Evolutionary conservation across 2,113 vertebrate species (phyloP), one percentile per base, ranked within the genome.

Genomic region (Phalacrocorax carbo): DNA sequence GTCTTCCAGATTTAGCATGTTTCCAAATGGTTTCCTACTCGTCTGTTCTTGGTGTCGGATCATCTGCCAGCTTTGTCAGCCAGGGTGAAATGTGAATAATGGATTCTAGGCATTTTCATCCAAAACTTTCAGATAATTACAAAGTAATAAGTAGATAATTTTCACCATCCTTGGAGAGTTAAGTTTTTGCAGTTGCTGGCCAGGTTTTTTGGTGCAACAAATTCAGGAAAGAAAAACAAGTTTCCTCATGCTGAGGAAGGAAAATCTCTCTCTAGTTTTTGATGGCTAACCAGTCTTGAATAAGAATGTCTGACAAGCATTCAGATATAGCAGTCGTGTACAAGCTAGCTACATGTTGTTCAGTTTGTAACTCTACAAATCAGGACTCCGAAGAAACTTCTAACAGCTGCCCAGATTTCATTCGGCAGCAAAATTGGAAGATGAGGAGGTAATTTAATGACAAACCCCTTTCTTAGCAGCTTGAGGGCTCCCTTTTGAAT

Each of bases 91-190:
- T 91, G 61, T 58, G 94, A 70, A 94, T 49, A 42, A 70, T 52
- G 77, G 70, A 85, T 82, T 93, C 27, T 0, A 87, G 30, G n/a
- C 77, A 34, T 85, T 94, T 93, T 69, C 55, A 91, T 97, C 97
- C 96, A 97, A 93, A 96, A 92, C 70, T 89, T 96, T 89, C 82
- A 66, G 93, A 94, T 97, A 96, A 97, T 97, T 97, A 92, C 86
- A 72, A 94, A 97, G 92, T 73, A 96, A 94, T 94, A 97, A 97
- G 87, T 91, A 89, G 90, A 85, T 61, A 16, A 96, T 91, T 96
- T 95, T 94, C 54, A 51, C 70, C 27, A 42, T 96, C 96, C 95
- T 94, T 78, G 32, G 97, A 95, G 96, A 96, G 10, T 81, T 73
- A 72, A 46, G 49, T 51, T 96, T 88, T 91, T 96, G 82, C 79